A percentile compares a stretch with the other conserved stretches of the same genome.
phyloP scores from a whole-genome alignment of 53 echinoderm and acorn worm species.

The Actinopyga echinites region DNA sequence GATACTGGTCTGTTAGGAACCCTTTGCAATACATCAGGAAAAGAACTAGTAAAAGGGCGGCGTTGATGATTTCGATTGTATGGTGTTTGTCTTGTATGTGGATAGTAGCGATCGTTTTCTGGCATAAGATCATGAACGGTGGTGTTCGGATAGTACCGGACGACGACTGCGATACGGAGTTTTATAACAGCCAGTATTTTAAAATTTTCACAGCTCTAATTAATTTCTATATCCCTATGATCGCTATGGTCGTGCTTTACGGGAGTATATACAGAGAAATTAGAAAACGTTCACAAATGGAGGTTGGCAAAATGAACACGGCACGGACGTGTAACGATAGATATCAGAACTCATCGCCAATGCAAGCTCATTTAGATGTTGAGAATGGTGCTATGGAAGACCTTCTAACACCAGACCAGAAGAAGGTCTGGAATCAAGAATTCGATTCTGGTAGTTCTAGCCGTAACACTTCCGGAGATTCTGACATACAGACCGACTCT shows the following conservation, averaged over 20 bases:
- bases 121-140: slow-evolving; percentile 66
- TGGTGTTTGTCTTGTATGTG: slow-evolving; percentile 71
- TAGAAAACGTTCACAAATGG: slow-evolving; percentile 72
- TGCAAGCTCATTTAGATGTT: slow-evolving; percentile 27
- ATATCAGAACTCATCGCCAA: slow-evolving; percentile 10
- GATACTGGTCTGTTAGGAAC: slow-evolving; percentile 94
- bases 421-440: slow-evolving; percentile 71
- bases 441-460: slow-evolving; percentile 77
- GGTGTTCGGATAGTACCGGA: slow-evolving; percentile 57
- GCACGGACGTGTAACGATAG: slow-evolving; percentile 49
- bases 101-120: slow-evolving; percentile 78
- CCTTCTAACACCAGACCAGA: slow-evolving; percentile 30
- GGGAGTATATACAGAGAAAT: slow-evolving; percentile 87
- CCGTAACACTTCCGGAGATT: slow-evolving; percentile 76
- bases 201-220: slow-evolving; percentile 84
- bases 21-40: slow-evolving; percentile 91
- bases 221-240: slow-evolving; percentile 89
- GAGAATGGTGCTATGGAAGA: slow-evolving; percentile 29
- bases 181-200: slow-evolving; percentile 64
- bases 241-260: slow-evolving; percentile 74
- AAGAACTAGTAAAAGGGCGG: slow-evolving; percentile 81
- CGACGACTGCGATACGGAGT: slow-evolving; percentile 85
- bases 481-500: slow-evolving; percentile 65
- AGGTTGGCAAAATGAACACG: slow-evolving; percentile 66
- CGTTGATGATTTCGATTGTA: slow-evolving; percentile 83